Evolutionary conservation across 2,113 vertebrate genomes (phyloP), one percentile per base, ranked within the genome.

Genomic region (Zapus hudsonius): DNA sequence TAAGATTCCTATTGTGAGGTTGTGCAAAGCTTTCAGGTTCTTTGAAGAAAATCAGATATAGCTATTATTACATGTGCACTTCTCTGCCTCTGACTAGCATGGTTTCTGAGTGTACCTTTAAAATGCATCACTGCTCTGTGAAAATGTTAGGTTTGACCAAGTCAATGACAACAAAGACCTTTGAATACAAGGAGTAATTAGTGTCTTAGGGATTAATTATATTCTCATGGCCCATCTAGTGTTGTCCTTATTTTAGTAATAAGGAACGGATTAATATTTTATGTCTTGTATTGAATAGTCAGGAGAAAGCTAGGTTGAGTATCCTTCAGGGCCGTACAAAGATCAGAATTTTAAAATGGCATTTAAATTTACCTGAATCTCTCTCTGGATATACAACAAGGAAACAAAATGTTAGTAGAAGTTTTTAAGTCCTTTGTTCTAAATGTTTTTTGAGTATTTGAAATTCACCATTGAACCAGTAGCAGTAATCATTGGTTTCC

Each of bases 151-250:
- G 8, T 66, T 81, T 89, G 19, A 74, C 59, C 17, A 74, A 70
- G 38, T 79, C 72, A 47, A 3, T 69, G 23, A 55, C 70, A 75
- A 83, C 61, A 64, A 36, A 57, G 2, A 22, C 10, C 67, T 87
- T 84, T 92, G 61, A 87, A 31, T 82, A 79, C 11, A 74, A 55
- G 38, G 12, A 69, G 38, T 72, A 75, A 87, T 92, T 83, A 88
- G 20, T 61, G 84, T 59, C 64, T 91, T 36, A 17, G 66, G 79
- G 69, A 80, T 89, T 75, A 75, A 85, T 94, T 92, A 73, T 72
- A 47, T 44, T 83, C 36, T 69, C 59, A 40, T 38, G 33, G 88
- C 89, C 42, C 16, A 52, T 15, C 52, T 52, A 52, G 52, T 3
- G 16, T 52, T 13, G 12, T 52, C 16, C 52, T 52, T 52, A 15